Evolutionary conservation across 2,888 invertebrate genomes (phyloP), one percentile per base, ranked within the genome.

Genomic region (Drosophila putrida): DNA sequence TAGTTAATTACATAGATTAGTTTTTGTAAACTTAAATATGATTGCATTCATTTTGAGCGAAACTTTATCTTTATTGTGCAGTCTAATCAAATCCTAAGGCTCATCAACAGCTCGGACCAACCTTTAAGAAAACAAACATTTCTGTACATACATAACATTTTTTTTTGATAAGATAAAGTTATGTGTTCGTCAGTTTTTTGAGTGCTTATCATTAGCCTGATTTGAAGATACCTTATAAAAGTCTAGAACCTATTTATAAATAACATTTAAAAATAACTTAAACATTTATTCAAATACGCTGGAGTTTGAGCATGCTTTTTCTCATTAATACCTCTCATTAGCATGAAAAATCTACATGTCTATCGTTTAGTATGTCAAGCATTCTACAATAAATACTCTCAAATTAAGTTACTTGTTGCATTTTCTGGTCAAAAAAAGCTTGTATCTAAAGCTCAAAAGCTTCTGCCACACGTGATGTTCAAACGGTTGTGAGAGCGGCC

Each of bases 401-500:
- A 20, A 20, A 20, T 20, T 3, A 20, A 20, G 20, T 20, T 20
- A 3, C 20, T 20, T 20, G 20, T 20, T 20, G 20, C 10, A 6
- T 9, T 28, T 4, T 28, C 3, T 54, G 73, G 68, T 77, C 67
- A 53, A 13, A 58, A 66, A 47, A 58, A 58, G 46, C 38, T 33
- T 27, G 10, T 4, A 13, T 11, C 2, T n/a, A 27, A 8, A 8
- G 9, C 57, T 35, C 28, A 44, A 55, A 72, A 72, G 74, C 69
- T 63, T 49, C 38, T 4, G 41, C 2, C 27, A 41, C 73, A 77
- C 73, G 75, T 75, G 78, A 75, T 60, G 36, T 49, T 6, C 38
- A 67, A 72, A 55, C 53, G 60, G 60, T 65, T 66, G 6, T 4
- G 54, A 50, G 61, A 53, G 53, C 9, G 27, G 33, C 38, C 38